A percentile compares a stretch with the other conserved stretches of the same genome.
These are phyloP conservation scores for Bolinopsis microptera DNA, from an alignment of 37 sponge, comb jelly and placozoan genomes.

Conservation along the genomic window DNA sequence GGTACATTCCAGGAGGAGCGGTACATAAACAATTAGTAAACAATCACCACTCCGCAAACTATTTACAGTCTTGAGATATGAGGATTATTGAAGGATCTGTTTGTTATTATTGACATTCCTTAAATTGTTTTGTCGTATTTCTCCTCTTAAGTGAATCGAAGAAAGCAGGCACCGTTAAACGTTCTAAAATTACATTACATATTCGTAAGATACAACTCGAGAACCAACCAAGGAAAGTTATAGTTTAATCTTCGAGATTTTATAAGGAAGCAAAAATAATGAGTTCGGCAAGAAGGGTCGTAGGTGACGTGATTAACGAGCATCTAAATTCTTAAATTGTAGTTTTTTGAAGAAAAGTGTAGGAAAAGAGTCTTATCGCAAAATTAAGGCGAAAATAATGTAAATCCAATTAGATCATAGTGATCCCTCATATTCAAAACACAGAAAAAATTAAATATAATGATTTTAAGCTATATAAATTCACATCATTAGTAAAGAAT, in stretches of 20 bases:
- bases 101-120: neutral
- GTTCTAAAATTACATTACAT: neutral
- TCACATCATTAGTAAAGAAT: neutral
- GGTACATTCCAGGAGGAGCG: too few species aligned
- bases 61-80: too few species aligned
- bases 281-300: neutral
- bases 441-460: neutral
- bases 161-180: neutral
- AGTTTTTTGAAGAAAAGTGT: neutral
- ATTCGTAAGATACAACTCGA: neutral
- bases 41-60: too few species aligned
- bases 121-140: neutral
- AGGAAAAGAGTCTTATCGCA: too few species aligned
- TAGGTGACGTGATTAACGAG: too few species aligned
- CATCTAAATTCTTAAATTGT: too few species aligned
- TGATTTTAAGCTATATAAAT: neutral
- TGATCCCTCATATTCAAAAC: neutral
- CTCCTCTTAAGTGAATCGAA: neutral
- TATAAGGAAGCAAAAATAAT: neutral
- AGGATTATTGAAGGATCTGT: too few species aligned
- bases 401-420: neutral
- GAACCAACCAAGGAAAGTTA: neutral
- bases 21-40: too few species aligned
- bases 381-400: neutral
- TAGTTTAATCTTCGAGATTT: neutral